A percentile compares a stretch with the other conserved stretches of the same genome.
Conservation (phyloP, 2,797 vertebrate genomes). For the Sarcoramphus papa region DNA sequence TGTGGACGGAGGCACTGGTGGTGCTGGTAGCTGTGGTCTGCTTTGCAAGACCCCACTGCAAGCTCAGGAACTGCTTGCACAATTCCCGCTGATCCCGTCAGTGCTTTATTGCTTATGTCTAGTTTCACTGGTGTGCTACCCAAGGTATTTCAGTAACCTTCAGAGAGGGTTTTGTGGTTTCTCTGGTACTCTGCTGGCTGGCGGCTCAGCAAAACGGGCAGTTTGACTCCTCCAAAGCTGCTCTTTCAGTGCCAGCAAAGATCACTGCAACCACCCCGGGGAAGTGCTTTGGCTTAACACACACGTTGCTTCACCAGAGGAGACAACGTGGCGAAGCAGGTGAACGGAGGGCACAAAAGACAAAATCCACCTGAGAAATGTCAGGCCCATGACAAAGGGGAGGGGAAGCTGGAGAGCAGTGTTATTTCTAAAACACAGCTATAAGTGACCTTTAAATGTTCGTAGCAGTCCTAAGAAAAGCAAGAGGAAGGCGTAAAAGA, state of each 20-base stretch:
- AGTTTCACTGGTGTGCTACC: not conserved
- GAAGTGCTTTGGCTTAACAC: not conserved
- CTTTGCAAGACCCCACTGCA: not conserved
- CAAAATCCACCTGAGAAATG: not conserved
- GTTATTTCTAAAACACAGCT: not conserved
- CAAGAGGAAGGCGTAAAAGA: rapidly evolving
- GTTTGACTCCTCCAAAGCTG: not conserved
- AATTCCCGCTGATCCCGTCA: not conserved
- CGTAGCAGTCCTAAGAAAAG: not conserved
- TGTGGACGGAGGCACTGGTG: not conserved
- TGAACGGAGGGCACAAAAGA: not conserved
- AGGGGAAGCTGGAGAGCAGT: not conserved
- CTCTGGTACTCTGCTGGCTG: not conserved
- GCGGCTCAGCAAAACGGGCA: rapidly evolving
- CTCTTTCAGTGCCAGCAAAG: not conserved
- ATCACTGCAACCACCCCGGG: not conserved
- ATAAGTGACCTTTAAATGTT: not conserved
- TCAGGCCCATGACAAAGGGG: not conserved
- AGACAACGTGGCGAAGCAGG: rapidly evolving
- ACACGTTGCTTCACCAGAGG: not conserved
- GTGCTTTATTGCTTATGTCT: not conserved
- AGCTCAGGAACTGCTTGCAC: rapidly evolving
- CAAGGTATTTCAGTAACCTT: no score
- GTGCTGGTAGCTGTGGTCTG: not conserved
- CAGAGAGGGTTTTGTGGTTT: not conserved